Base-by-base conservation (phyloP, 1,140 invertebrate genomes). In the Neodiprion pinetum region DNA sequence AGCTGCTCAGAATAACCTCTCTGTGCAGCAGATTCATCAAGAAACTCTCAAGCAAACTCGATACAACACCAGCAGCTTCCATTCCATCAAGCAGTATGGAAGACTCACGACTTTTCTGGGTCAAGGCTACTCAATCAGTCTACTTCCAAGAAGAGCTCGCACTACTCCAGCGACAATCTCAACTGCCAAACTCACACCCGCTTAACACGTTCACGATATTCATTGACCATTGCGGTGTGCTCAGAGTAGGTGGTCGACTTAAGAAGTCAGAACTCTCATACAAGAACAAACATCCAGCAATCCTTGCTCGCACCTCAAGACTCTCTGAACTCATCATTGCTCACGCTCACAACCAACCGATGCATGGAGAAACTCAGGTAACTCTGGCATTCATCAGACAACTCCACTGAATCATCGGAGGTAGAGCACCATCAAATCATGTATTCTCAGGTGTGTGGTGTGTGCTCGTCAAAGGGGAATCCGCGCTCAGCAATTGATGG, bases 401-500 rank as follows among this genome's bases (percentile, higher is more conserved):
- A 49, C 48, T 47, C 28, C 80, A 77, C 65, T 84, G 83, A 81
- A 76, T 80, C 10, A 7, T 80, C 7, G 73, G 70, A 8, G 79
- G 76, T 10, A 67, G 78, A 61, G 76, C 40, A n/a, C 53, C 76
- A 28, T 72, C 8, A 11, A 72, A 9, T 77, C 67, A 7, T 14
- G 78, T 17, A 67, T 80, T 47, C 53, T 67, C 9, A 65, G 74
- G 40, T 82, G 82, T 66, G 40, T 80, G 2, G 70, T 11, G 4
- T 85, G 83, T 70, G 72, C 80, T 40, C 75, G 77, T 48, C 73
- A 76, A 68, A 65, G 75, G 48, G 66, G 70, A 11, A 53, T 10
- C 21, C 9, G 67, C 7, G 14, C 48, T 1, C 12, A 75, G 7
- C 80, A 79, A 61, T 11, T 80, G 9, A 88, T 88, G 84, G 84